Conservation (phyloP, 2,888 invertebrate genomes). For the Hydroisotoma schaefferi region DNA sequence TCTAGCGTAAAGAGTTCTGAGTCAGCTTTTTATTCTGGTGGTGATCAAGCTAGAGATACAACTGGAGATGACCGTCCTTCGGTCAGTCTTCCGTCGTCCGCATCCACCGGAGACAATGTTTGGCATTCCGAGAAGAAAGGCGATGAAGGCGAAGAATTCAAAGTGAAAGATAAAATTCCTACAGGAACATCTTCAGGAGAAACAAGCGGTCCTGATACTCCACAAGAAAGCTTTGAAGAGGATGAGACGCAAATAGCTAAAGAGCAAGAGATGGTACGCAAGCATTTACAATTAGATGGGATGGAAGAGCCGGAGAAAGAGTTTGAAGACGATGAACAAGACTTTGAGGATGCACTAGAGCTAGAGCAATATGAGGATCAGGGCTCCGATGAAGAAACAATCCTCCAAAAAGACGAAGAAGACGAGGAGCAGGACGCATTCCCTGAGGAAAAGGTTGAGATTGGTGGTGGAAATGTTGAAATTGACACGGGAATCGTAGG, state of each 20-base stretch:
- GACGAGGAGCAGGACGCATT: slow-evolving; percentile 52
- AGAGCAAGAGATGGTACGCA: slow-evolving; percentile 33
- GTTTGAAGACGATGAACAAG: not conserved
- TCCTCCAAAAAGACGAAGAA: slow-evolving; percentile 55
- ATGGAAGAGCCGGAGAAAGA: slow-evolving; percentile 19
- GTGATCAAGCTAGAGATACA: slow-evolving; percentile 40
- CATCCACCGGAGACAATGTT: slow-evolving; percentile 42
- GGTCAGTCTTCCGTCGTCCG: slow-evolving; percentile 44
- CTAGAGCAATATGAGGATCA: slow-evolving; percentile 23
- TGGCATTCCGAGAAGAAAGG: slow-evolving; percentile 36
- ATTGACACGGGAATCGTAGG: not conserved
- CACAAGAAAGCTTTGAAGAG: slow-evolving; percentile 68
- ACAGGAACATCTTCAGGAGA: slow-evolving; percentile 71
- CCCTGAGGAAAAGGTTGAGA: not conserved
- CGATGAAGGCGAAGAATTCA: slow-evolving; percentile 31
- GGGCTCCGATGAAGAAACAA: slow-evolving; percentile 17
- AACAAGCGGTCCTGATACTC: slow-evolving; percentile 84
- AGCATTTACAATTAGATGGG: slow-evolving; percentile 20
- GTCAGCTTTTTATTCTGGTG: slow-evolving; percentile 49
- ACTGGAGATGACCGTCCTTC: slow-evolving; percentile 41
- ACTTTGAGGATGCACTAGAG: slow-evolving; percentile 6
- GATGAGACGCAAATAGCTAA: slow-evolving; percentile 37
- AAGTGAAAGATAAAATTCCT: slow-evolving; percentile 29
- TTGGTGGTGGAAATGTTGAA: not conserved
- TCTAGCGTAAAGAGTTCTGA: slow-evolving; percentile 46